Conservation (phyloP, 2,113 vertebrate genomes). For the Cheilinus undulatus region DNA sequence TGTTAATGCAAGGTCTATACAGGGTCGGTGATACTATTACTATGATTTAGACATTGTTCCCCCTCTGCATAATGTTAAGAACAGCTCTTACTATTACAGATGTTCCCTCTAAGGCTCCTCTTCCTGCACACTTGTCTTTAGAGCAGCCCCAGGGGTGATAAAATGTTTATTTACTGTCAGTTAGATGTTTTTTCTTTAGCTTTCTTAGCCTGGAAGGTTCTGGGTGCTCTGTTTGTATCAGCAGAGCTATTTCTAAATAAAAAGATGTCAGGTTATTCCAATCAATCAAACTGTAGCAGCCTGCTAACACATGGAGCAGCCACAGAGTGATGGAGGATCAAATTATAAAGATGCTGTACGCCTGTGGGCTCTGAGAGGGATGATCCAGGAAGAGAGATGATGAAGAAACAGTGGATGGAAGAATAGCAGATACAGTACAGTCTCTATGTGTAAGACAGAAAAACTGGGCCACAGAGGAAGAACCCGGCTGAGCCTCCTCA, state of each 20-base stretch:
- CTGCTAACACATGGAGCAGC: conserved; percentile 18
- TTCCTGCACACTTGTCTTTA: background rate
- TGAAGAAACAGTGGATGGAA: conserved; percentile 50
- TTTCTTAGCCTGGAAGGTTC: background rate
- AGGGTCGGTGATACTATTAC: too few relatives aligned
- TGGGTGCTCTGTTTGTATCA: conserved; percentile 31
- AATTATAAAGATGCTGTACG: conserved; percentile 43
- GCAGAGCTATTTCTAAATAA: conserved; percentile 40
- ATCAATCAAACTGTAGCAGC: conserved; percentile 41
- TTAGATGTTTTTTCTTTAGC: conserved; percentile 4
- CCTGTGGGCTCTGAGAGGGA: conserved; percentile 28
- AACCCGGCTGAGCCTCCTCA: conserved; percentile 41
- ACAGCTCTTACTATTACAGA: background rate
- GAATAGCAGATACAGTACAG: conserved; percentile 5
- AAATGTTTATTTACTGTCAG: conserved; percentile 12
- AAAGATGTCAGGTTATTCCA: conserved; percentile 43
- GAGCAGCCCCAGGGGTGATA: conserved; percentile 12
- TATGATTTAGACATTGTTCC: too few relatives aligned
- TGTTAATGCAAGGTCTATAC: too few relatives aligned
- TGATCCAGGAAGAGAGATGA: conserved; percentile 57
- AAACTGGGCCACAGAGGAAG: conserved; percentile 17
- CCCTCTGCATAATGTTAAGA: too few relatives aligned
- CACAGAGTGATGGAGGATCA: conserved; percentile 46
- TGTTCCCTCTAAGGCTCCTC: background rate
- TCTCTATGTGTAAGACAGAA: conserved; percentile 7